These are phyloP conservation scores for human (Homo sapiens) DNA, from an alignment of 2,113 vertebrate species.

Conservation along the genomic window DNA sequence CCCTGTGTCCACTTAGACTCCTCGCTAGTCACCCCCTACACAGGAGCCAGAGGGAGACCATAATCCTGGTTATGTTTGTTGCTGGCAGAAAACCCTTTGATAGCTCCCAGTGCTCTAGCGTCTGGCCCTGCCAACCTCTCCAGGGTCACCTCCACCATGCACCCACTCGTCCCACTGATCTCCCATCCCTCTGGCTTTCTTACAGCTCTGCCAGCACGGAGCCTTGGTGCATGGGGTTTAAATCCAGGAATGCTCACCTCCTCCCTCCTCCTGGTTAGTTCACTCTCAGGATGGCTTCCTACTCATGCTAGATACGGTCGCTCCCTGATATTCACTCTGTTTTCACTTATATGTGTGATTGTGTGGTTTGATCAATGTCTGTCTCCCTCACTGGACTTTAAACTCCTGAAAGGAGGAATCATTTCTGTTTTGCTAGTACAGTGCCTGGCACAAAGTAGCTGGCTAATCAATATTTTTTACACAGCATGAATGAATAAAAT, in stretches of 20 bases:
- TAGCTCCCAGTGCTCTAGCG: background rate
- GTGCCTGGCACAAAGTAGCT: background rate
- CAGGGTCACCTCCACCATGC: background rate
- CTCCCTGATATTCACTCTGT: background rate
- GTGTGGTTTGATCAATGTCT: background rate
- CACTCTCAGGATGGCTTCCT: background rate
- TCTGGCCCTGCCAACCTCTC: background rate
- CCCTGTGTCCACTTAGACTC: background rate
- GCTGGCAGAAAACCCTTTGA: background rate
- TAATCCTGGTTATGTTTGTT: background rate
- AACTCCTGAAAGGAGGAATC: background rate
- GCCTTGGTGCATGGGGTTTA: background rate
- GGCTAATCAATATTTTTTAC: background rate
- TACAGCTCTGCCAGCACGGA: background rate
- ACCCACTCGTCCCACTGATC: rapidly evolving
- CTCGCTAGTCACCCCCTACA: background rate
- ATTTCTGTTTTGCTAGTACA: background rate
- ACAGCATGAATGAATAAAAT: background rate
- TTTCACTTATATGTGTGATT: background rate
- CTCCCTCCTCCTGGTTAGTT: background rate
- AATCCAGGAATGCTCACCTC: no score
- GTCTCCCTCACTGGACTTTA: background rate
- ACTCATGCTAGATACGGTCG: no score
- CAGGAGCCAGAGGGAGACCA: background rate
- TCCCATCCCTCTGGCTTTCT: background rate